Evolutionary conservation across 2,888 invertebrate species (phyloP), one percentile per base, ranked within the genome.

Genomic region (Drosophila peninsularis): DNA sequence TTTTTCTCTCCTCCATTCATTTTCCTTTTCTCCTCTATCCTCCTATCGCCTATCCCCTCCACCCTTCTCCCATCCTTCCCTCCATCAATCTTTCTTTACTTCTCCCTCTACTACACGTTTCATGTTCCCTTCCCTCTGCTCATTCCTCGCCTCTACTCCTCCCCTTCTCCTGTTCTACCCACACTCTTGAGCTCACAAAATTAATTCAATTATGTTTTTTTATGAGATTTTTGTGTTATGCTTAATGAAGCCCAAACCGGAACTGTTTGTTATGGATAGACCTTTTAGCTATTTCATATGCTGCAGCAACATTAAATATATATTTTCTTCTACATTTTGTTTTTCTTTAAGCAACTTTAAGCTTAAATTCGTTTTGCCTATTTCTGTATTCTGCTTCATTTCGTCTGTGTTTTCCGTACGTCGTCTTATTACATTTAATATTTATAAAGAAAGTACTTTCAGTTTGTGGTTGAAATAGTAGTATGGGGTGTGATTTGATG

Each of bases 121-220:
- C 10, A 6, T 1, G 2, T 13, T 3, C 30, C 21, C 11, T 6
- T 21, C 13, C 11, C 42, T 42, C 42, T 42, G 19, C 19, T 4
- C 11, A 4, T 41, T 19, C 11, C 41, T 11, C 5, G 11, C 19
- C 19, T 17, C 37, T 39, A n/a, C 11, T 11, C 11, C 41, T 9
- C 41, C 1, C 11, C 19, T 5, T 42, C 44, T 44, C 27, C 5
- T n/a, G 3, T 5, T 30, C 11, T 10, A 2, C 47, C 17, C 30
- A 1, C 11, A 19, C 41, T 19, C 41, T 19, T 5, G 10, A 37
- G 44, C 10, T 36, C 36, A 45, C 39, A 19, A 61, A 50, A 58
- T 62, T 75, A 64, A 74, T 74, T 74, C 32, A 75, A 70, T 75
- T 65, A 74, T 75, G 64, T 30, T 50, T 47, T 45, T 63, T 70